phyloP scores from a whole-genome alignment of 2,113 vertebrate genomes.

The Ptilorrhoa leucosticta region DNA sequence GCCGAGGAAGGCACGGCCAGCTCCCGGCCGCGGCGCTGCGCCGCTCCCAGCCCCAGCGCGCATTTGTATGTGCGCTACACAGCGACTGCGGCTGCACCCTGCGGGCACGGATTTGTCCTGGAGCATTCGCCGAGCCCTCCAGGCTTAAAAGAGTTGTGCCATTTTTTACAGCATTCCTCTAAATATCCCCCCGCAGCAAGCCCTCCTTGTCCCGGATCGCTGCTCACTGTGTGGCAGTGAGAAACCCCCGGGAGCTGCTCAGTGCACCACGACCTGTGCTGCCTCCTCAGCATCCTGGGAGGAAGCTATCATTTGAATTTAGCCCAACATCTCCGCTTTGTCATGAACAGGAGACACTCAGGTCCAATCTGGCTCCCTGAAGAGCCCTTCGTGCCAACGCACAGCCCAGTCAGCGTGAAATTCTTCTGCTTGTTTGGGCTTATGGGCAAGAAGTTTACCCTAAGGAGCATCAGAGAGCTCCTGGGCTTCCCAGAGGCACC shows the following conservation, averaged over 20 bases:
- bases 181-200: not conserved
- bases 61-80: not conserved
- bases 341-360: not conserved
- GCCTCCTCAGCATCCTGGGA: not conserved
- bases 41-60: accelerated
- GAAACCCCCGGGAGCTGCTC: not conserved
- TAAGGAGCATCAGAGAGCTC: not conserved
- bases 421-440: constrained; percentile 1
- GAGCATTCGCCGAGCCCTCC: not conserved
- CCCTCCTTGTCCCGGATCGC: accelerated
- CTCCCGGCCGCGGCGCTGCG: not conserved
- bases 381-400: not conserved
- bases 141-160: not conserved
- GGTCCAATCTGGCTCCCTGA: not conserved
- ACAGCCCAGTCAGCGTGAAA: not conserved
- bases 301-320: not conserved
- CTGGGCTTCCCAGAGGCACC: not conserved
- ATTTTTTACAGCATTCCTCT: not conserved
- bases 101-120: not conserved
- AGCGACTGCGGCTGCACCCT: not conserved
- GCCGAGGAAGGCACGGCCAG: not conserved
- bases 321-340: not conserved
- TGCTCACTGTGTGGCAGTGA: not conserved
- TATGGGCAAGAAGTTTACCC: not conserved
- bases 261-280: accelerated